Base-by-base conservation (phyloP, 1,140 invertebrate species). In the Zaprionus davidi region DNA sequence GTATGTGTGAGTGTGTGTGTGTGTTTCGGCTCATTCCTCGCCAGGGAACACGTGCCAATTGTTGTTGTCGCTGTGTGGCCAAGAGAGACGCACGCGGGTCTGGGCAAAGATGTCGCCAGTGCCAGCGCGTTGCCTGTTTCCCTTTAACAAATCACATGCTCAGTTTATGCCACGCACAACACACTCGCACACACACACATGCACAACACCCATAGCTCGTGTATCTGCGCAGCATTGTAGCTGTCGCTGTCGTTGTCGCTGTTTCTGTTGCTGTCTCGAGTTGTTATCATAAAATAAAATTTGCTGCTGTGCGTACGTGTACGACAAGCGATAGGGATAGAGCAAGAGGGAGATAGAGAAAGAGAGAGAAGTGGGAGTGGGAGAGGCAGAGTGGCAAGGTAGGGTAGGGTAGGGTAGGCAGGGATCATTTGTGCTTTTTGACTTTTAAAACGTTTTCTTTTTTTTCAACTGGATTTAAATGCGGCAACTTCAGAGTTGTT, bases 201-300 rank as follows among this genome's bases (percentile, higher is more conserved):
- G 2, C 64, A 67, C 51, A 64, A 12, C 17, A 34, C 11, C 12
- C 17, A 17, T 44, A 44, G 5, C 41, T 17, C 41, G 68, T 56
- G 51, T 44, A 28, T 60, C 28, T 55, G 56, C 36, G 64, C 75
- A 67, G 49, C 41, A 73, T 67, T 66, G 58, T 67, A 26, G 57
- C 31, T 17, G 41, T 31, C 31, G 31, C 31, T 64, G 51, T 46
- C 34, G 57, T n/a, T 17, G 41, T 31, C 31, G 31, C 9, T 64
- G 51, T 46, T 49, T 46, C 31, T 17, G 38, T 31, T 71, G 20
- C 24, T 36, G 46, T 67, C 24, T 72, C 63, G 51, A 73, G 64
- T 64, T 78, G 76, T 70, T 78, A 78, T 75, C 76, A 78, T 78
- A 78, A 78, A 78, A 78, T 78, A 78, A 75, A 78, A 78, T 75